These are phyloP conservation scores for Lasioglossum pauxillum DNA, from an alignment of 2,888 invertebrate genomes.

Conservation along the genomic window DNA sequence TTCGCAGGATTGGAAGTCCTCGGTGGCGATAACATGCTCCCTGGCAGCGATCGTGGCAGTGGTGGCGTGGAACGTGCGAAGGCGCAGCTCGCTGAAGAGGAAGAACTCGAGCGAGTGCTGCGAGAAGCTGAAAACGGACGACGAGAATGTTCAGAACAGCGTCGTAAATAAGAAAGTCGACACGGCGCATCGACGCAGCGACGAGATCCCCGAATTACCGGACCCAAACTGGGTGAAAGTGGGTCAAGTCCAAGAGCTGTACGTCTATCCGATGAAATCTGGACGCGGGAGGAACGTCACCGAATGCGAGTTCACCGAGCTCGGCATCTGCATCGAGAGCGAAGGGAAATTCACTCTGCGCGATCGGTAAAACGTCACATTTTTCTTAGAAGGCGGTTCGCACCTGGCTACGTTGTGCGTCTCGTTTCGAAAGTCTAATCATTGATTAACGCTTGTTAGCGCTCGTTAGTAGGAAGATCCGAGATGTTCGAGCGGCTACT, in stretches of 20 bases:
- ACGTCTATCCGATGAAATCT: slow-evolving; percentile 84
- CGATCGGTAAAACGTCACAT: slow-evolving; percentile 73
- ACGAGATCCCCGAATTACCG: slow-evolving; percentile 42
- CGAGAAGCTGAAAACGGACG: neutral
- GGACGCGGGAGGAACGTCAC: slow-evolving; percentile 78
- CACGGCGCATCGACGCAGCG: neutral
- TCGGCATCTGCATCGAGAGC: slow-evolving; percentile 76
- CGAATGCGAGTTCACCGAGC: slow-evolving; percentile 78
- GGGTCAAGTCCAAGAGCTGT: slow-evolving; percentile 80
- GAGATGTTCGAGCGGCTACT: neutral
- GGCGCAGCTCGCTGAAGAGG: neutral
- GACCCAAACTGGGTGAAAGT: slow-evolving; percentile 80
- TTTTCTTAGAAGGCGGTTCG: neutral
- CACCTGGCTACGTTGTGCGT: neutral
- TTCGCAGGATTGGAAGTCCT: slow-evolving; percentile 46
- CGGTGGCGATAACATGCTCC: slow-evolving; percentile 54
- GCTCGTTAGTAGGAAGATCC: neutral
- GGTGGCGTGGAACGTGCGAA: slow-evolving; percentile 40
- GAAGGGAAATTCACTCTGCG: slow-evolving; percentile 67
- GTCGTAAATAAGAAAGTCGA: neutral
- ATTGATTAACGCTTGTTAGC: neutral
- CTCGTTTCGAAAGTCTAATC: neutral
- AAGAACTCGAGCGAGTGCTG: neutral
- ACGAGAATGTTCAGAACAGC: neutral
- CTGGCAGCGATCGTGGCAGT: slow-evolving; percentile 33